Base-by-base conservation (phyloP, 2,797 vertebrate genomes). In the Petrocephalus sullivani region DNA sequence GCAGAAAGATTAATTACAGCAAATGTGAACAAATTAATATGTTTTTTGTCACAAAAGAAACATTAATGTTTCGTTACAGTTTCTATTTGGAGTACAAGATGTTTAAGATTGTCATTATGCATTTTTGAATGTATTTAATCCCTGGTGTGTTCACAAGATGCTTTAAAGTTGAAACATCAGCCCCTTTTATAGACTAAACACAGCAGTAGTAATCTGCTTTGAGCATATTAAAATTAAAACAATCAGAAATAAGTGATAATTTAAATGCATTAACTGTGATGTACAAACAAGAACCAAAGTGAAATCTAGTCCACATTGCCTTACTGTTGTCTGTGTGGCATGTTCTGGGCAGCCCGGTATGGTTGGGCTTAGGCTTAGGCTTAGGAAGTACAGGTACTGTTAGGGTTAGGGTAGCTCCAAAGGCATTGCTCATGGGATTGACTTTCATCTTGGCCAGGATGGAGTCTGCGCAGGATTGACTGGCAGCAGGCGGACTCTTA, bases 101-200 rank as follows among this genome's bases (percentile, higher is more conserved):
- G 33, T 86, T 58, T 46, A 2, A 46, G 28, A 37, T 86, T 60
- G 4, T 86, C 23, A 37, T 28, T 14, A 86, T 46, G 54, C 56
- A 57, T 57, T 58, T 10, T 16, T 21, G n/a, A 37, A 86, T 86
- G 33, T 46, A 60, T 86, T 5, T n/a, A 60, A 60, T 33, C 54
- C 85, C 85, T 21, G 56, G 56, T 86, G 85, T 86, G 33, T 41
- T 86, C 56, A 60, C 56, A 86, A 41, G 56, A 60, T 37, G 85
- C 56, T 86, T 86, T 86, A 14, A 86, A 86, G 85, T 58, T 86
- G 33, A 86, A 86, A 60, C 85, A 86, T 0, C 81, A 54, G 51
- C 33, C 28, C 28, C 56, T 60, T 33, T 57, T n/a, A 60, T 37
- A 86, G 28, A 58, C 84, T 56, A 85, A 85, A 86, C n/a, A 86